phyloP scores from a whole-genome alignment of 2,888 invertebrate genomes.

The Zeuzera pyrina region DNA sequence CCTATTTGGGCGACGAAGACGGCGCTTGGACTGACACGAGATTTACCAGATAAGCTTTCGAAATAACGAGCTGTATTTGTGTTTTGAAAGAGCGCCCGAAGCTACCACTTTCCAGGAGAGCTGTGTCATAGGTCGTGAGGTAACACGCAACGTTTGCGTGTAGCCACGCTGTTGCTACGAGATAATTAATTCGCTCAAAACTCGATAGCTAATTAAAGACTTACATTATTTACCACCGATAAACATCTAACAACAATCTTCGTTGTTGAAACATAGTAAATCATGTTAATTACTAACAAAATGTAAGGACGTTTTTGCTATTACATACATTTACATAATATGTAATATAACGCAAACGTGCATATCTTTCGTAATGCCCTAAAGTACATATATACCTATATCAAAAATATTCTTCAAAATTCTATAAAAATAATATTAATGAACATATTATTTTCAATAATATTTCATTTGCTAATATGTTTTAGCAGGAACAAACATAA shows the following conservation, averaged over 20 bases:
- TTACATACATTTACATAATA: no score
- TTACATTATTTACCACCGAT: constrained; percentile 38
- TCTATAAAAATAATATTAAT: no score
- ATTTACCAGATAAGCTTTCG: constrained; percentile 42
- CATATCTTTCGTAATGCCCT: no score
- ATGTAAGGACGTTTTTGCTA: no score
- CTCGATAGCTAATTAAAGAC: constrained; percentile 35
- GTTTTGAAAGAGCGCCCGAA: constrained; percentile 33
- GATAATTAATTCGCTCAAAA: constrained; percentile 49
- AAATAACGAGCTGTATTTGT: constrained; percentile 46
- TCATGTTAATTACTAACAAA: no score
- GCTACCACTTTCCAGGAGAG: constrained; percentile 49
- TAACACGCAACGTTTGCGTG: constrained; percentile 41
- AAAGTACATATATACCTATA: no score
- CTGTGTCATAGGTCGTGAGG: constrained; percentile 42
- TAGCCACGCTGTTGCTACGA: constrained; percentile 33
- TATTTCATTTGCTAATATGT: no score
- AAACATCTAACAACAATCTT: constrained; percentile 26
- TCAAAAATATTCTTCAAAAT: no score
- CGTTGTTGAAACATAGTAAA: no score
- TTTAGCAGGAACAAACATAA: no score
- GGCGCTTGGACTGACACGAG: constrained; percentile 10
- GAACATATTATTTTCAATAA: no score
- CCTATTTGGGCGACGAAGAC: constrained; percentile 5
- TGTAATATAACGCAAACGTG: no score